Conservation (phyloP, 2,888 invertebrate species). For the Habrosyne pyritoides region DNA sequence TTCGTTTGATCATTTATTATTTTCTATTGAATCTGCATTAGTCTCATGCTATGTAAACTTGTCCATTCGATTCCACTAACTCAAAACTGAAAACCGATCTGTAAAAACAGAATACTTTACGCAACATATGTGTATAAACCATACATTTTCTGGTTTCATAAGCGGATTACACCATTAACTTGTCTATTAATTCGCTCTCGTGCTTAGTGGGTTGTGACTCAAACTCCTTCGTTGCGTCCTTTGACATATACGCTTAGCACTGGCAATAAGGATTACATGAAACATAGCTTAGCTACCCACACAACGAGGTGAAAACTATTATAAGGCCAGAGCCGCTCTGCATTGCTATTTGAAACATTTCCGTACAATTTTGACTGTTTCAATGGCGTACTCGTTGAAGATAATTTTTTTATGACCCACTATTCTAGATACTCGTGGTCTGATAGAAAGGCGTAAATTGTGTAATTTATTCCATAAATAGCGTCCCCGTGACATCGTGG, state of each 20-base stretch:
- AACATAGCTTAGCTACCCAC: not conserved
- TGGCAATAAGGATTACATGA: not conserved
- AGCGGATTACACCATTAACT: not conserved
- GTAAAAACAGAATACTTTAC: too few species aligned
- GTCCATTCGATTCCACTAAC: too few species aligned
- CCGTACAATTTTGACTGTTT: too few species aligned
- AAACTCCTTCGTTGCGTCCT: not conserved
- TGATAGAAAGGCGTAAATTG: conserved; percentile 16
- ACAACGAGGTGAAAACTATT: not conserved
- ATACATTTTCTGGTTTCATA: not conserved
- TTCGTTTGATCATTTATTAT: too few species aligned
- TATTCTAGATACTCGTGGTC: not conserved
- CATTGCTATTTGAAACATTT: too few species aligned
- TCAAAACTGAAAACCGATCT: too few species aligned
- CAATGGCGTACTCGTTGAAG: too few species aligned
- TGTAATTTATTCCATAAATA: conserved; percentile 55
- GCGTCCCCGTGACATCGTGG: conserved; percentile 26
- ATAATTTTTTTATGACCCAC: too few species aligned
- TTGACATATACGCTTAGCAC: not conserved
- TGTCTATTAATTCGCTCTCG: not conserved
- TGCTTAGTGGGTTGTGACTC: not conserved
- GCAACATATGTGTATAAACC: too few species aligned
- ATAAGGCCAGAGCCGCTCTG: too few species aligned
- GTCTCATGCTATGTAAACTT: too few species aligned
- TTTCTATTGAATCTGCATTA: too few species aligned